These are phyloP conservation scores for Tupiocoris notatus DNA, from an alignment of 2,888 invertebrate genomes.

Conservation along the genomic window DNA sequence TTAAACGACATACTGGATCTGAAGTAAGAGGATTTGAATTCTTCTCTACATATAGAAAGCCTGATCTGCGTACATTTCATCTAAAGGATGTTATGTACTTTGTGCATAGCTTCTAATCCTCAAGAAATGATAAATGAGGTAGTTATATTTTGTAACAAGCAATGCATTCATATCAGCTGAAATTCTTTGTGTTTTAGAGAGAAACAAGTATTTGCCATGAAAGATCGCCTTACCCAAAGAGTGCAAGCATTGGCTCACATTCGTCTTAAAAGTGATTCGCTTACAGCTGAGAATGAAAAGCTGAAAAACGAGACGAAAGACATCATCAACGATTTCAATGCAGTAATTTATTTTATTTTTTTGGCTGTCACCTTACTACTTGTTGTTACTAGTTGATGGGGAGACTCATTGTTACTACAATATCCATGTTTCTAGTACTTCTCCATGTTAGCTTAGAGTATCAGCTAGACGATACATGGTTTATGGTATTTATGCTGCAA, in stretches of 20 bases:
- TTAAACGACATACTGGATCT: slow-evolving; percentile 29
- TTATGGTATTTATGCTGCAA: no score
- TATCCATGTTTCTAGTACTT: no score
- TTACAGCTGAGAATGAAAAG: slow-evolving; percentile 35
- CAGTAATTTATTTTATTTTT: no score
- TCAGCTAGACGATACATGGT: no score
- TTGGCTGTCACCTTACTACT: no score
- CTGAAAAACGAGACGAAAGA: slow-evolving; percentile 16
- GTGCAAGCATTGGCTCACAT: slow-evolving; percentile 33
- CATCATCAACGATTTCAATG: slow-evolving; percentile 18
- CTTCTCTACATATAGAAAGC: no score
- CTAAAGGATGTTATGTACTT: not conserved
- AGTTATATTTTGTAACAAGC: no score
- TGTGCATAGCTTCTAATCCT: no score
- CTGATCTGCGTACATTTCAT: not conserved
- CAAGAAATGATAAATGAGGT: no score
- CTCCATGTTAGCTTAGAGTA: no score
- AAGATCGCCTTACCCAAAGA: slow-evolving; percentile 23
- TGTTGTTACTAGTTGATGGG: no score
- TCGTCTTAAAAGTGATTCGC: slow-evolving; percentile 28
- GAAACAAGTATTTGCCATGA: slow-evolving; percentile 29
- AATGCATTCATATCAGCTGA: not conserved
- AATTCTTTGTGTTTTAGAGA: slow-evolving; percentile 12
- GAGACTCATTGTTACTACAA: no score
- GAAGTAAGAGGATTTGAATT: slow-evolving; percentile 24